Conservation (phyloP, 2,113 vertebrate genomes). For the Toxotes chatareus region DNA sequence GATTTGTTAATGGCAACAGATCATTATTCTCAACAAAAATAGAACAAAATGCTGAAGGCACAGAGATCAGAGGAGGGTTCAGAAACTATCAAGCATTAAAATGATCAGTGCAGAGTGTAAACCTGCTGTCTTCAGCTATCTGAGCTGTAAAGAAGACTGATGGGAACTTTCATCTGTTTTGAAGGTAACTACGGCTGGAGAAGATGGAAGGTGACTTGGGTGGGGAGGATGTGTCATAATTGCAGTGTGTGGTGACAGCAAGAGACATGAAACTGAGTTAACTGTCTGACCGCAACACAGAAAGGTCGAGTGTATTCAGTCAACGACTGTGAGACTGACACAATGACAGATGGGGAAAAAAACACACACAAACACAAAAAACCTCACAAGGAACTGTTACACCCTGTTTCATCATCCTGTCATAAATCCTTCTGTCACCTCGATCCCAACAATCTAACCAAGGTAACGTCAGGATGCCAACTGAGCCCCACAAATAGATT, state of each 20-base stretch:
- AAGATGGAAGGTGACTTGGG: slow-evolving; percentile 3
- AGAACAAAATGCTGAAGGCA: background rate
- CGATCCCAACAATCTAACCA: background rate
- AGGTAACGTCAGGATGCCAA: background rate
- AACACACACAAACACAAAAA: background rate
- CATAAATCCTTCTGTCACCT: slow-evolving; percentile 43
- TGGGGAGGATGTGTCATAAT: slow-evolving; percentile 55
- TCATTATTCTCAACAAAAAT: background rate
- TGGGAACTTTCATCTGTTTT: slow-evolving; percentile 1
- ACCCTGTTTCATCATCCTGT: slow-evolving; percentile 44
- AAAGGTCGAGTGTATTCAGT: slow-evolving; percentile 18
- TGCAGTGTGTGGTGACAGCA: slow-evolving; percentile 37
- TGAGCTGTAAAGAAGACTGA: background rate
- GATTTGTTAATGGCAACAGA: background rate
- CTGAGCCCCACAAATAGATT: slow-evolving; percentile 20
- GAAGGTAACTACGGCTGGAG: background rate
- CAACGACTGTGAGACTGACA: slow-evolving; percentile 26
- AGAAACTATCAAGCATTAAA: background rate
- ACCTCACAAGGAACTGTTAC: slow-evolving; percentile 38
- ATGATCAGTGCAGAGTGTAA: background rate
- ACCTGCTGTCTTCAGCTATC: background rate
- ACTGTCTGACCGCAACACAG: slow-evolving; percentile 27
- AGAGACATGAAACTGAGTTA: slow-evolving; percentile 39
- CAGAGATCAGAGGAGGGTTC: background rate
- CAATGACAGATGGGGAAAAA: slow-evolving; percentile 9